Percentiles rank a stretch among this genome's conserved stretches.
phyloP scores from a whole-genome alignment of 2,888 invertebrate species.

The Isotomurus palustris region DNA sequence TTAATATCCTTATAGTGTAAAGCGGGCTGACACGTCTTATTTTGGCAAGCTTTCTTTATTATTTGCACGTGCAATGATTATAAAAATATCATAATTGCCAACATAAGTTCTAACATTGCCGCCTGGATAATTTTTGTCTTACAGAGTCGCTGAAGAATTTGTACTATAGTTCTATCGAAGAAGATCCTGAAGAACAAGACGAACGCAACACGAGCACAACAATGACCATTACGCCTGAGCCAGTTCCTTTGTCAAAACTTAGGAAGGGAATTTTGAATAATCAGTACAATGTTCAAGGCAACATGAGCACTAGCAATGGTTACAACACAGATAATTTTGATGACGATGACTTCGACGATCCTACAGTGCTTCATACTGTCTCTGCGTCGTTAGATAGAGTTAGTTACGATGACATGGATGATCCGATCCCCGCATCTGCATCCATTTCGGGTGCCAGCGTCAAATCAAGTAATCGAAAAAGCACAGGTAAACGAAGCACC shows the following conservation, averaged over 20 bases:
- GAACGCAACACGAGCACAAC: no score
- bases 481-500: no score
- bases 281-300: not conserved
- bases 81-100: no score
- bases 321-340: constrained; percentile 18
- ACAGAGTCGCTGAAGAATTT: constrained; percentile 8
- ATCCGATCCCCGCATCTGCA: not conserved
- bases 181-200: constrained; percentile 5
- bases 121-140: not conserved
- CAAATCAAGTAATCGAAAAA: no score
- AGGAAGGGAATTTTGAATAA: not conserved
- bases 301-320: constrained; percentile 23
- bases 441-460: no score
- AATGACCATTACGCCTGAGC: not conserved
- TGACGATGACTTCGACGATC: constrained; percentile 8
- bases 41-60: no score
- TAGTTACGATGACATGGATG: not conserved
- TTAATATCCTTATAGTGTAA: no score
- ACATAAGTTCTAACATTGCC: no score
- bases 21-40: no score
- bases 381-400: not conserved
- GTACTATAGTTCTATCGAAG: constrained; percentile 10
- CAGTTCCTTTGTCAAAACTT: not conserved
- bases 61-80: no score
- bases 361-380: not conserved